Evolutionary conservation across 2,113 vertebrate species (phyloP).

Genomic region (Oenanthe melanoleuca): DNA sequence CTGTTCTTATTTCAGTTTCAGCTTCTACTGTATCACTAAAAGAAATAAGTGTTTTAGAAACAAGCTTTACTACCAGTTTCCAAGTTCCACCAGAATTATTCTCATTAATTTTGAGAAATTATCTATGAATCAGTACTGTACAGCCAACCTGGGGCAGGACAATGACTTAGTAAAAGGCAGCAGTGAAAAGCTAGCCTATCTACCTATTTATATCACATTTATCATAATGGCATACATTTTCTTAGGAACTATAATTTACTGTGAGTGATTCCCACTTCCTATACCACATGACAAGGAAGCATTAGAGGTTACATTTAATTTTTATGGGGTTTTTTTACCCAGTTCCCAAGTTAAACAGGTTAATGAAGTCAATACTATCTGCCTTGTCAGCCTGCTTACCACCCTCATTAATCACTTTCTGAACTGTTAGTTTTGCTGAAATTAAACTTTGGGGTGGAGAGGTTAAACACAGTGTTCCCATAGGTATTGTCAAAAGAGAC

Average conservation of each 20-base stretch:
- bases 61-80: background rate
- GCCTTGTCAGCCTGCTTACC: background rate
- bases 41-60: background rate
- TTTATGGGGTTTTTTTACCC: background rate
- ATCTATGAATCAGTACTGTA: background rate
- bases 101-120: background rate
- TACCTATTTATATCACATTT: background rate
- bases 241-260: constrained; percentile 7
- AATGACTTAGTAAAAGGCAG: background rate
- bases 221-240: background rate
- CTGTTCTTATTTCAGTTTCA: background rate
- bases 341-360: background rate
- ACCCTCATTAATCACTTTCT: constrained; percentile 29
- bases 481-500: background rate
- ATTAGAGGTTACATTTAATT: background rate
- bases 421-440: constrained; percentile 9
- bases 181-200: background rate
- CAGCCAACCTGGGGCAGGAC: background rate
- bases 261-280: background rate
- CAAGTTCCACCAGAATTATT: background rate
- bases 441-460: constrained; percentile 7
- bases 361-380: constrained; percentile 16
- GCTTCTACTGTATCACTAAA: background rate
- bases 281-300: background rate
- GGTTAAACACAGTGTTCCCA: constrained; percentile 5